Conservation (phyloP, 30 jellyfish, hydroid and myxozoan species). For the Turritopsis dohrnii region DNA sequence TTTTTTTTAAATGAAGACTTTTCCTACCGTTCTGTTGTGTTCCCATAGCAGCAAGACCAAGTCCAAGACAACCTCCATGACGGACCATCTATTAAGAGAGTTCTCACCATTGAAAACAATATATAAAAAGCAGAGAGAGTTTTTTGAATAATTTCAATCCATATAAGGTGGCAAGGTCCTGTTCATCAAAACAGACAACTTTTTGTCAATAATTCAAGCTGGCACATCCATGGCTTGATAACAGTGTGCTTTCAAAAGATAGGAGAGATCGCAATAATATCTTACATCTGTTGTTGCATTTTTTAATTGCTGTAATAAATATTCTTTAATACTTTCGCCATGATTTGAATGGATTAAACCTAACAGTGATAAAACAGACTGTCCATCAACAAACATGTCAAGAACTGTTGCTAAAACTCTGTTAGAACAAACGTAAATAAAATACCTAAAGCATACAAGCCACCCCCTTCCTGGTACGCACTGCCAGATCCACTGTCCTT, state of each 20-base stretch:
- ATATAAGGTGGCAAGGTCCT: neutral
- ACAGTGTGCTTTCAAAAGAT: no score
- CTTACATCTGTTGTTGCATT: slow-evolving; percentile 94
- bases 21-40: slow-evolving; percentile 85
- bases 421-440: neutral
- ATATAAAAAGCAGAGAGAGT: neutral
- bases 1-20: neutral
- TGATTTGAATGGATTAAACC: slow-evolving; percentile 94
- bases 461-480: slow-evolving; percentile 99
- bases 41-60: slow-evolving; percentile 99
- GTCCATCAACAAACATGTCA: neutral
- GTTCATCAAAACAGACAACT: no score
- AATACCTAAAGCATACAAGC: slow-evolving; percentile 87
- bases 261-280: neutral
- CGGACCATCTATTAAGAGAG: slow-evolving; percentile 74
- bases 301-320: slow-evolving; percentile 71
- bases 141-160: neutral
- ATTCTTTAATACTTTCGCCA: slow-evolving; percentile 78
- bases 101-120: neutral
- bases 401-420: neutral
- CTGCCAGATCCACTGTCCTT: slow-evolving; percentile 92
- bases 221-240: no score
- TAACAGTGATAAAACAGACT: slow-evolving; percentile 19
- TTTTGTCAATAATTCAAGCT: no score
- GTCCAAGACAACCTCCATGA: slow-evolving; percentile 97